Evolutionary conservation across 1,140 invertebrate genomes (phyloP).

Genomic region (Procambarus virginalis): DNA sequence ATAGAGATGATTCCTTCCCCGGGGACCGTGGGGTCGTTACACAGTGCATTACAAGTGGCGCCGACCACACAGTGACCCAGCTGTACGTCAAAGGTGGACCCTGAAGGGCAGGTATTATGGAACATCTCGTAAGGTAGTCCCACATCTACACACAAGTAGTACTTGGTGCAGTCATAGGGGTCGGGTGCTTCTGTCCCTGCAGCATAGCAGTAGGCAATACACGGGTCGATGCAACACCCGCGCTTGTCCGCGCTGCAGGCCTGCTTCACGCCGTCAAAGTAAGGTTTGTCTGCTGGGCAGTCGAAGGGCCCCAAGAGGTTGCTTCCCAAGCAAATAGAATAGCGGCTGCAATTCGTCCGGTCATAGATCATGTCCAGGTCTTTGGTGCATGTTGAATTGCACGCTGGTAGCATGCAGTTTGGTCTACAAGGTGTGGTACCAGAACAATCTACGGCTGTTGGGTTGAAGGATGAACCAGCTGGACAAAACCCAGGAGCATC

Average conservation of each 20-base stretch:
- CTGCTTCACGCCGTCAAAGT: not conserved
- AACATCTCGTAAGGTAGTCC: not conserved
- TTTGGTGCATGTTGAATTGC: constrained; percentile 2
- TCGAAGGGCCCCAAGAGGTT: not conserved
- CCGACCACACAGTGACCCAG: not conserved
- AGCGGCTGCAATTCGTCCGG: not conserved
- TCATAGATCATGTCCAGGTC: constrained; percentile 5
- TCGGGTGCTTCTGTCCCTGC: not conserved
- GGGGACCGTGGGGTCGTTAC: not conserved
- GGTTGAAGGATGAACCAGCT: not conserved
- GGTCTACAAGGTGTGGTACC: not conserved
- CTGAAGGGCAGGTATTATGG: not conserved
- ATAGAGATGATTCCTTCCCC: not conserved
- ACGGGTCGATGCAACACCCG: not conserved
- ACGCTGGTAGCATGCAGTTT: not conserved
- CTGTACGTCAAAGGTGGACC: not conserved
- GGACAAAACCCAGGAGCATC: constrained; percentile 1
- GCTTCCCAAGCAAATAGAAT: not conserved
- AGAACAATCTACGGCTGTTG: not conserved
- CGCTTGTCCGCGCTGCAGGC: not conserved
- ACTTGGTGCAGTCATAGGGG: not conserved
- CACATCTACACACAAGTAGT: not conserved
- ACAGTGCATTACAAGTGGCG: not conserved
- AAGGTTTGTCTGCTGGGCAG: not conserved
- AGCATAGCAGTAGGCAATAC: not conserved